Conservation (phyloP, 2,888 invertebrate genomes). For the Microctonus hyperodae region DNA sequence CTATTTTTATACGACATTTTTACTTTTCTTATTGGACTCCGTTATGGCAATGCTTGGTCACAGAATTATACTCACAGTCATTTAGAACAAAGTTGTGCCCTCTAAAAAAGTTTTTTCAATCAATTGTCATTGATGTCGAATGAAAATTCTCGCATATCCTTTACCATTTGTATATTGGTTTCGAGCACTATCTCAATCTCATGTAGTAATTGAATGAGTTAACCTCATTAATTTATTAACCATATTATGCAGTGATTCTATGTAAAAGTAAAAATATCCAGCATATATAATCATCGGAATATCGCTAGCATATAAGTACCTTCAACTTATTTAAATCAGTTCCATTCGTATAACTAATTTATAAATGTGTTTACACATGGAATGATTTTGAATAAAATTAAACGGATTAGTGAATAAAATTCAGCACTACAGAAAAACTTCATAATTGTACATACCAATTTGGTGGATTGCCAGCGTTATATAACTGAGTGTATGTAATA, state of each 20-base stretch:
- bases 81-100: slow-evolving; percentile 13
- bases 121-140: slow-evolving; percentile 23
- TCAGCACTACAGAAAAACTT: slow-evolving; percentile 44
- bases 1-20: slow-evolving; percentile 8
- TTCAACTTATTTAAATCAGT: neutral
- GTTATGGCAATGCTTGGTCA: slow-evolving; percentile 21
- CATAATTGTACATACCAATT: slow-evolving; percentile 58
- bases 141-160: slow-evolving; percentile 17
- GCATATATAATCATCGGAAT: neutral
- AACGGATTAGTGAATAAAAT: slow-evolving; percentile 5
- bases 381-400: neutral
- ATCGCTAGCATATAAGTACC: neutral
- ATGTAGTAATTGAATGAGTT: neutral
- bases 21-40: slow-evolving; percentile 30
- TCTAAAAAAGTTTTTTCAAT: slow-evolving; percentile 18
- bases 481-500: slow-evolving; percentile 37
- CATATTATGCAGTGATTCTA: slow-evolving; percentile 19
- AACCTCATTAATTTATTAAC: slow-evolving; percentile 18
- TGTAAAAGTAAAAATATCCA: neutral
- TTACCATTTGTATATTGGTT: slow-evolving; percentile 18
- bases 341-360: neutral
- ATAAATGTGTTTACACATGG: neutral
- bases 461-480: slow-evolving; percentile 54
- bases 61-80: slow-evolving; percentile 24
- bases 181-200: slow-evolving; percentile 13